Evolutionary conservation across 1,140 invertebrate species (phyloP).

Genomic region (Subanguina moxae): DNA sequence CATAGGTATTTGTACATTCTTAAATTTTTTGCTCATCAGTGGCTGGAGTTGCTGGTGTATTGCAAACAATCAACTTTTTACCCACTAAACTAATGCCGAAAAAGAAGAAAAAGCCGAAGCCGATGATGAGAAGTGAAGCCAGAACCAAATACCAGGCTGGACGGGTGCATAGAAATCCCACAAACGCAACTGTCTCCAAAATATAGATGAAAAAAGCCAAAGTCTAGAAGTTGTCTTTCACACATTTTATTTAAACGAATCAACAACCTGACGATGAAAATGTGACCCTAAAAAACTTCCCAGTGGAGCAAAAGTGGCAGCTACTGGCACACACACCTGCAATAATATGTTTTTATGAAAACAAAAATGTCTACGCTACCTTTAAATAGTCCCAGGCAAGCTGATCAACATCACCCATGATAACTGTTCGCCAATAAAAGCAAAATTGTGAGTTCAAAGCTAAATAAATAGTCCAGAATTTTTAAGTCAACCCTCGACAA

Average conservation of each 20-base stretch:
- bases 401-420: slow-evolving; percentile 53
- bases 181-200: slow-evolving; percentile 49
- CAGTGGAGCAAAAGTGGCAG: slow-evolving; percentile 51
- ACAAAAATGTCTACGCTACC: slow-evolving; percentile 14
- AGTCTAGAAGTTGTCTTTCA: slow-evolving; percentile 30
- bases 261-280: slow-evolving; percentile 54
- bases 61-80: slow-evolving; percentile 25
- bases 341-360: background rate
- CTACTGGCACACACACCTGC: slow-evolving; percentile 53
- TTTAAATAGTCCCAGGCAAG: slow-evolving; percentile 54
- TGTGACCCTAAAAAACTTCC: slow-evolving; percentile 57
- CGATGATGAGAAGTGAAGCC: slow-evolving; percentile 36
- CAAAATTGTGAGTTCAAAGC: slow-evolving; percentile 50
- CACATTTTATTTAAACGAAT: background rate
- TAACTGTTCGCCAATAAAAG: slow-evolving; percentile 55
- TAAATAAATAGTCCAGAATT: slow-evolving; percentile 19
- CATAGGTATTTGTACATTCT: no score
- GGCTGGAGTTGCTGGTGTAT: background rate
- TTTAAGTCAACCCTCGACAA: slow-evolving; percentile 1
- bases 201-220: slow-evolving; percentile 54
- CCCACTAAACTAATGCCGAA: slow-evolving; percentile 33
- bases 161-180: slow-evolving; percentile 50
- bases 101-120: slow-evolving; percentile 51
- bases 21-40: no score
- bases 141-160: slow-evolving; percentile 41